phyloP scores from a whole-genome alignment of 2,888 invertebrate species.

The Plutella xylostella region DNA sequence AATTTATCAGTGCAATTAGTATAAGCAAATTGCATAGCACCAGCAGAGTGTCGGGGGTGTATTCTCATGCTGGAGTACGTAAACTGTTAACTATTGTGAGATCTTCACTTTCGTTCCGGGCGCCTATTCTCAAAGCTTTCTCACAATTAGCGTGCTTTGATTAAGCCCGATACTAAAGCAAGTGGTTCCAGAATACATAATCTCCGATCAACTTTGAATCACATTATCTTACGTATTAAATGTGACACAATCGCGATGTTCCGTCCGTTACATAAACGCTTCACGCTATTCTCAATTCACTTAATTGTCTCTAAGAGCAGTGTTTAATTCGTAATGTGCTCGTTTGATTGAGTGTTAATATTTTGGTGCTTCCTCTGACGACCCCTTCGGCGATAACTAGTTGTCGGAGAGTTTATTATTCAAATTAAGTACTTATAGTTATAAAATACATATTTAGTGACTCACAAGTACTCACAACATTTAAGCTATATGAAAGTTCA shows the following conservation, averaged over 20 bases:
- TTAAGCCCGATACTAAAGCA: conserved; percentile 28
- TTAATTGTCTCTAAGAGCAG: background rate
- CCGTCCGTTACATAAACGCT: conserved; percentile 1
- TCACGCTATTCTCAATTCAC: background rate
- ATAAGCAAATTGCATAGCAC: too few species aligned
- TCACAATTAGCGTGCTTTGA: conserved; percentile 44
- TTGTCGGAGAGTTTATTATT: too few species aligned
- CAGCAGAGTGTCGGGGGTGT: too few species aligned
- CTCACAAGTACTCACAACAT: too few species aligned
- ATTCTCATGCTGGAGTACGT: too few species aligned
- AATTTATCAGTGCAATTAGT: too few species aligned
- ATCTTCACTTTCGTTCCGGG: conserved; percentile 49
- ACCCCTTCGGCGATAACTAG: too few species aligned
- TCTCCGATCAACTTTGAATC: background rate
- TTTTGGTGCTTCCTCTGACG: too few species aligned
- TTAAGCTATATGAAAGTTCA: too few species aligned
- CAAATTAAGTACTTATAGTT: too few species aligned
- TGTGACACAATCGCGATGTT: conserved; percentile 5
- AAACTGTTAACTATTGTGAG: too few species aligned
- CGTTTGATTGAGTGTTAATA: background rate
- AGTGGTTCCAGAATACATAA: conserved; percentile 13
- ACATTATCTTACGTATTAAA: conserved; percentile 7
- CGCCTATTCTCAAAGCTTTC: conserved; percentile 42
- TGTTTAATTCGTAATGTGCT: background rate
- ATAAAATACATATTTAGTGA: too few species aligned